Evolutionary conservation across 2,888 invertebrate genomes (phyloP).

Genomic region (Stenurella melanura): DNA sequence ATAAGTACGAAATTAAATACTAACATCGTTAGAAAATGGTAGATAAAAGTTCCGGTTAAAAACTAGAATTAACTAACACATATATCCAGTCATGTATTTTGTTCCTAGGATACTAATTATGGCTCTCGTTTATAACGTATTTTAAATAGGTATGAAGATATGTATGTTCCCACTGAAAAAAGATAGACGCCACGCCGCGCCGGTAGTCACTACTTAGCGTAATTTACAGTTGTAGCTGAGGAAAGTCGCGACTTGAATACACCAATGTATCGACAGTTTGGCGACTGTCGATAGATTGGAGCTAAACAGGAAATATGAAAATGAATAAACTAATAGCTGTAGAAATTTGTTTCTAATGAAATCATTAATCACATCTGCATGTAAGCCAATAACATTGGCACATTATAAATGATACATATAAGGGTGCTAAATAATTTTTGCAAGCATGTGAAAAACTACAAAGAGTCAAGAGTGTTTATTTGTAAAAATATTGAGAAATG

Average conservation of each 20-base stretch:
- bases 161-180: not conserved
- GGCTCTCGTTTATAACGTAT: not conserved
- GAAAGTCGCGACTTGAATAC: slow-evolving; percentile 16
- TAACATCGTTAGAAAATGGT: not conserved
- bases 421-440: no score
- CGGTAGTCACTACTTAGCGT: not conserved
- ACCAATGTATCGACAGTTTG: slow-evolving; percentile 6
- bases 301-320: not conserved
- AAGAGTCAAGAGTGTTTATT: no score
- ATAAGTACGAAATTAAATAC: not conserved
- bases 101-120: not conserved
- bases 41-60: not conserved
- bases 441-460: no score
- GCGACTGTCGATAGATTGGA: no score
- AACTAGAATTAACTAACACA: not conserved
- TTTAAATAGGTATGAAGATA: not conserved
- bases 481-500: no score
- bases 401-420: no score
- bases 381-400: no score
- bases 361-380: not conserved
- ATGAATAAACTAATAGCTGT: not conserved
- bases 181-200: not conserved
- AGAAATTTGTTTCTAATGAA: not conserved
- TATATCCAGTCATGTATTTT: not conserved
- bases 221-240: not conserved